These are phyloP conservation scores for Tuta absoluta DNA, from an alignment of 2,888 invertebrate genomes.

Conservation along the genomic window DNA sequence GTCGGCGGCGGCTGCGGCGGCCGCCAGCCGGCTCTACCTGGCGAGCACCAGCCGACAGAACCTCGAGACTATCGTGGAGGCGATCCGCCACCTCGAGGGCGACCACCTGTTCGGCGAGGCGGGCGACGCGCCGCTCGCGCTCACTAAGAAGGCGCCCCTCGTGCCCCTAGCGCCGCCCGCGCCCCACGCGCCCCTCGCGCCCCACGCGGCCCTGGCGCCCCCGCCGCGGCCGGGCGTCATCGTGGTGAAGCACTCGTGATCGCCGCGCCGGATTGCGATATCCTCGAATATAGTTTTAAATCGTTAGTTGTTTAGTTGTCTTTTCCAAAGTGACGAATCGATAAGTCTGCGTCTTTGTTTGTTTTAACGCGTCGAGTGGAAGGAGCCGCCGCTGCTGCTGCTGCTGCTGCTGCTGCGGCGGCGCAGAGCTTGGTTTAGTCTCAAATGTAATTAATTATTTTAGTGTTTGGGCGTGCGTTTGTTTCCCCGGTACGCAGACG, in stretches of 20 bases:
- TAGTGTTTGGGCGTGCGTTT: constrained; percentile 58
- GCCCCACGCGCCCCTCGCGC: constrained; percentile 79
- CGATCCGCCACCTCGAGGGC: constrained; percentile 98
- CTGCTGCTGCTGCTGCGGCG: too few species aligned
- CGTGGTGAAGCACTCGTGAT: constrained; percentile 93
- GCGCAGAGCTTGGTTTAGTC: constrained; percentile 75
- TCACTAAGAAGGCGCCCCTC: constrained; percentile 77
- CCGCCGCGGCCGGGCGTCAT: constrained; percentile 93
- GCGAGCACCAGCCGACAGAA: constrained; percentile 92
- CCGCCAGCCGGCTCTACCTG: constrained; percentile 58
- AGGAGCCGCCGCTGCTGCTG: constrained; percentile 25
- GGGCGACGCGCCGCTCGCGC: constrained; percentile 81
- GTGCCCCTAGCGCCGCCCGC: constrained; percentile 50
- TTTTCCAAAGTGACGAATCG: constrained; percentile 79
- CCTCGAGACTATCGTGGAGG: constrained; percentile 98
- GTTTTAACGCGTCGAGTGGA: constrained; percentile 61
- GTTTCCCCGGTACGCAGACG: constrained; percentile 53
- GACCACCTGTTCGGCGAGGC: constrained; percentile 94
- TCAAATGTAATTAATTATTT: constrained; percentile 71
- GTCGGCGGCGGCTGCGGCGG: constrained; percentile 46
- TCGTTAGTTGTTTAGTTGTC: constrained; percentile 72
- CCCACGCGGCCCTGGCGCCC: constrained; percentile 55
- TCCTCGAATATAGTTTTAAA: constrained; percentile 78
- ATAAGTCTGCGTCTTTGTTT: constrained; percentile 77
- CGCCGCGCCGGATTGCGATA: constrained; percentile 54